Evolutionary conservation across 2,797 vertebrate species (phyloP).

Genomic region (Poecilia velifera): DNA sequence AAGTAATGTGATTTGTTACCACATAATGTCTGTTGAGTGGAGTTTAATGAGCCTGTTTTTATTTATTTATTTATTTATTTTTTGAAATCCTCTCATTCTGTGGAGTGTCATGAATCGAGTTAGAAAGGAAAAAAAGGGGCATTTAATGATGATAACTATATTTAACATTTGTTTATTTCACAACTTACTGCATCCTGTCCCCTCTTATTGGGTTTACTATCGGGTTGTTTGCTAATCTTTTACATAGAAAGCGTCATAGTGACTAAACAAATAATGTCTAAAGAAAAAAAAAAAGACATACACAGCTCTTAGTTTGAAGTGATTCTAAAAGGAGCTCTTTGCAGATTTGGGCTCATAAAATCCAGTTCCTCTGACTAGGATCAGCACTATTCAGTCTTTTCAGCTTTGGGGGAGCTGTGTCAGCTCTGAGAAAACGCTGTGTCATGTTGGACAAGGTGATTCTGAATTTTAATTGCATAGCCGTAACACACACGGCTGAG

Average conservation of each 20-base stretch:
- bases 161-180: neutral
- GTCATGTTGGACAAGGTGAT: neutral
- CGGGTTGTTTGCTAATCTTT: neutral
- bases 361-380: neutral
- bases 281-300: neutral
- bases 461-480: neutral
- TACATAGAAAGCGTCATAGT: neutral
- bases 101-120: conserved; percentile 4
- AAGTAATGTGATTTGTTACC: conserved; percentile 10
- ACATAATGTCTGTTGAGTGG: conserved; percentile 13
- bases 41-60: conserved; percentile 18
- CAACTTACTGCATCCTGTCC: neutral
- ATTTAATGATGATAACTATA: conserved; percentile 7
- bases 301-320: neutral
- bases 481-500: neutral
- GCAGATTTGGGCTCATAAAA: conserved; percentile 8
- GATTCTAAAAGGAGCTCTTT: conserved; percentile 2
- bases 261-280: neutral
- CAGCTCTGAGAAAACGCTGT: neutral
- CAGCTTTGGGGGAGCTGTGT: conserved; percentile 1
- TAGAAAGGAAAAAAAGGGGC: neutral
- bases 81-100: neutral
- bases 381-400: neutral
- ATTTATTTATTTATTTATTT: neutral
- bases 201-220: neutral